Conservation (phyloP, 2,888 invertebrate genomes). For the Melinaea menophilus region DNA sequence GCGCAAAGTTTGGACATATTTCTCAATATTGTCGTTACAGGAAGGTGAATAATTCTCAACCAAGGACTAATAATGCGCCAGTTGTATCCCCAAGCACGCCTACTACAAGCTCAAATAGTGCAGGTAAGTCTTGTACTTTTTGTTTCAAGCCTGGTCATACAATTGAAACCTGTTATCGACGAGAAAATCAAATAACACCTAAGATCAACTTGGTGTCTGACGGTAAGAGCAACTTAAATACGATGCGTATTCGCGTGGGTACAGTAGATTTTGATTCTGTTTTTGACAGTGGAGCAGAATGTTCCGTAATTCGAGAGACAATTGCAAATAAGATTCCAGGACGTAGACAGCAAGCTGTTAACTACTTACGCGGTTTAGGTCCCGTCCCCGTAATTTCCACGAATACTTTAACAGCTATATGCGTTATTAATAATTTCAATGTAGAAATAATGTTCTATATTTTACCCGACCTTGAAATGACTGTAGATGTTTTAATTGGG, state of each 20-base stretch:
- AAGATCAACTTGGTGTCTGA: slow-evolving; percentile 31
- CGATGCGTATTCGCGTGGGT: slow-evolving; percentile 16
- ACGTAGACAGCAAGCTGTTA: slow-evolving; percentile 20
- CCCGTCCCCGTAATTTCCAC: slow-evolving; percentile 12
- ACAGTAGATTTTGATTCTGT: slow-evolving; percentile 19
- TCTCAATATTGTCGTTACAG: not conserved
- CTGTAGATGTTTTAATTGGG: slow-evolving; percentile 18
- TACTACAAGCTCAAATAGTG: not conserved
- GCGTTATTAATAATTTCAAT: slow-evolving; percentile 14
- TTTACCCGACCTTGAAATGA: slow-evolving; percentile 17
- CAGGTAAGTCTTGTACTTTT: slow-evolving; percentile 22
- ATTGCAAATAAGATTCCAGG: slow-evolving; percentile 33
- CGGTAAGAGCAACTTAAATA: slow-evolving; percentile 23
- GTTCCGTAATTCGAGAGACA: slow-evolving; percentile 33
- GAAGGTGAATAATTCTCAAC: not conserved
- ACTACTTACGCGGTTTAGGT: slow-evolving; percentile 17
- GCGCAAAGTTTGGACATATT: slow-evolving; percentile 4
- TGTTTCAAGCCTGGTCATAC: slow-evolving; percentile 34
- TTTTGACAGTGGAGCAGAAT: slow-evolving; percentile 39
- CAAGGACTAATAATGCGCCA: not conserved
- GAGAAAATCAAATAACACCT: slow-evolving; percentile 28
- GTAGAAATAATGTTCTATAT: slow-evolving; percentile 17
- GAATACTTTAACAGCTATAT: slow-evolving; percentile 12
- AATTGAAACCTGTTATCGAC: slow-evolving; percentile 32
- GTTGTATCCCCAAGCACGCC: not conserved